Base-by-base conservation (phyloP, 2,797 vertebrate species). In the Xerus rutilus region DNA sequence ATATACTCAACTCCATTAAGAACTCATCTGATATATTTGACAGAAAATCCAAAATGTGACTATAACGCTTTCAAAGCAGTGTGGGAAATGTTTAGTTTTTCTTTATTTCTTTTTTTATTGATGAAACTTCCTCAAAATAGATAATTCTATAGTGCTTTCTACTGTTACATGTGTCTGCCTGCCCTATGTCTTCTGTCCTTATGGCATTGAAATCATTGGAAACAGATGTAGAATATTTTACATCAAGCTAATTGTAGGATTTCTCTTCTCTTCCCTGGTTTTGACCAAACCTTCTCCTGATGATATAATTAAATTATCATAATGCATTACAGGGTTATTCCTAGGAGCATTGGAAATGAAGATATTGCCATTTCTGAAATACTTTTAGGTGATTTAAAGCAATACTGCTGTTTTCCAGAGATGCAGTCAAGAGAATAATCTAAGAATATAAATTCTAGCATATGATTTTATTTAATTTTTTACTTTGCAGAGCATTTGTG, bases 31-130 rank as follows among this genome's bases (percentile, higher is more conserved):
- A 96, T 96, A 59, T 83, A 5, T 96, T 95, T 79, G 43, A 74
- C 82, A 97, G 47, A 98, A 87, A 96, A 93, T 87, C 89, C 62
- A 77, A 87, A 93, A 83, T 86, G n/a, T 32, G 18, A 92, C 97
- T 97, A 87, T 49, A 77, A 74, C 62, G 76, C 81, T 97, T 95
- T 96, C 57, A 91, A 85, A 79, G 9, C n/a, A 49, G 20, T 91
- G 6, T 49, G 94, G 95, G 32, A 32, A 84, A 14, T 81, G 10
- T 57, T 94, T 67, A 43, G 62, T 14, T 52, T 52, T 4, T 52
- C 54, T 57, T 21, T 57, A 1, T 57, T 14, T 54, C 20, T 18
- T 69, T 35, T 5, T 49, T 74, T 17, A 79, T 77, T 70, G 39
- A 32, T 81, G 74, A 21, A 86, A 62, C 15, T 30, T 35, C 35